Evolutionary conservation across 1,140 invertebrate genomes (phyloP).

Genomic region (Apocrypta bakeri): DNA sequence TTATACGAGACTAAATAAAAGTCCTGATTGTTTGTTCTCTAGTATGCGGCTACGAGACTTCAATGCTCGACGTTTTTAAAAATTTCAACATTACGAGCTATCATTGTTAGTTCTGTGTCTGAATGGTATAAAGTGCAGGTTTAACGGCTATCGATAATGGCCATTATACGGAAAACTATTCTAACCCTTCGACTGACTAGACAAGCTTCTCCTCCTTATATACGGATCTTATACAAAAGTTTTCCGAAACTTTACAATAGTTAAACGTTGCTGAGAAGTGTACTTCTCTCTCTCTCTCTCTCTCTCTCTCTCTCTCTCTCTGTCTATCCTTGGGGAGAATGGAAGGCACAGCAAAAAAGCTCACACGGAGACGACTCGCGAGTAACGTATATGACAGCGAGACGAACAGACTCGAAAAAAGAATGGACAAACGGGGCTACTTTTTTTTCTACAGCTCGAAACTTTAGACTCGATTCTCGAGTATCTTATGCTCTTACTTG

Average conservation of each 20-base stretch:
- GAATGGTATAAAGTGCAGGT: not conserved
- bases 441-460: slow-evolving; percentile 16
- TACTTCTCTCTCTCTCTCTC: slow-evolving; percentile 26
- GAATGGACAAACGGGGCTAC: not conserved
- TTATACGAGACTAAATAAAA: not conserved
- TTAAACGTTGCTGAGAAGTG: slow-evolving; percentile 16
- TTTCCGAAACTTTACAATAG: slow-evolving; percentile 47
- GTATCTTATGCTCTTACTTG: not conserved
- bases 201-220: not conserved
- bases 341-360: not conserved
- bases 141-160: not conserved
- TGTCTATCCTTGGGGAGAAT: too few species aligned
- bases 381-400: not conserved
- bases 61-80: not conserved
- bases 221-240: not conserved
- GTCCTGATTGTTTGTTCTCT: not conserved
- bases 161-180: not conserved
- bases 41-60: not conserved
- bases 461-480: slow-evolving; percentile 17
- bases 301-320: too few species aligned
- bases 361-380: not conserved
- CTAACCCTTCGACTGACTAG: not conserved
- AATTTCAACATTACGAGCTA: not conserved
- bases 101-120: too few species aligned
- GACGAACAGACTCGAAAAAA: not conserved